Percentiles rank a stretch among this genome's conserved stretches.
Evolutionary conservation across 2,113 vertebrate genomes (phyloP).

Genomic region (Callospermophilus lateralis): DNA sequence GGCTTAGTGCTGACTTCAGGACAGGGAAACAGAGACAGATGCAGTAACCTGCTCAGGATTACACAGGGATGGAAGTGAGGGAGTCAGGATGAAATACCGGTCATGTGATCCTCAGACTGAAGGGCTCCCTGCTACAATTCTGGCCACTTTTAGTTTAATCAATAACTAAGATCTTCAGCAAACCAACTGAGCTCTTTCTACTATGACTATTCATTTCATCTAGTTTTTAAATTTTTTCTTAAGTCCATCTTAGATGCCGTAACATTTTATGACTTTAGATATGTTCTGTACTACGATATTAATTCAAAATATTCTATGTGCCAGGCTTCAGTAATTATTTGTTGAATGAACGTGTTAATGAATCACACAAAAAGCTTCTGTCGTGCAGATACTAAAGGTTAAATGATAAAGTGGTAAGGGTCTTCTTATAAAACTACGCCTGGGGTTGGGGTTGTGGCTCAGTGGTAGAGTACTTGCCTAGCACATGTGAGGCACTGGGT

Average conservation of each 20-base stretch:
- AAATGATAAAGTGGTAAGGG: neutral
- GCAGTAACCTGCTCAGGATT: neutral
- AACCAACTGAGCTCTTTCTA: neutral
- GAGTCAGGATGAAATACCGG: neutral
- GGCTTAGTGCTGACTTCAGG: neutral
- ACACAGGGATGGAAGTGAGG: neutral
- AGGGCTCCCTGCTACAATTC: neutral
- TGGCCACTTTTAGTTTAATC: conserved; percentile 7
- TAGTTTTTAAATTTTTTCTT: neutral
- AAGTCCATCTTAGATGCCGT: neutral
- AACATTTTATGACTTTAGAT: neutral
- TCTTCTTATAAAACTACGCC: neutral
- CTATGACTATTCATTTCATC: neutral
- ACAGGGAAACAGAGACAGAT: neutral
- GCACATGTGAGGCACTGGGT: no score
- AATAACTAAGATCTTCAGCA: conserved; percentile 13
- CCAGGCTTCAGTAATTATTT: neutral
- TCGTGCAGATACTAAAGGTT: neutral
- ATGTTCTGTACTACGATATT: neutral
- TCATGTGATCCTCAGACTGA: neutral
- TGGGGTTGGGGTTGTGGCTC: no score
- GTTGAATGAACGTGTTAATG: neutral
- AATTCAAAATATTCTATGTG: neutral
- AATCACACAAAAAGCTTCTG: neutral
- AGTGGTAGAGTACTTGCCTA: no score